Base-by-base conservation (phyloP, 2,113 vertebrate genomes). In the Ameiurus melas region DNA sequence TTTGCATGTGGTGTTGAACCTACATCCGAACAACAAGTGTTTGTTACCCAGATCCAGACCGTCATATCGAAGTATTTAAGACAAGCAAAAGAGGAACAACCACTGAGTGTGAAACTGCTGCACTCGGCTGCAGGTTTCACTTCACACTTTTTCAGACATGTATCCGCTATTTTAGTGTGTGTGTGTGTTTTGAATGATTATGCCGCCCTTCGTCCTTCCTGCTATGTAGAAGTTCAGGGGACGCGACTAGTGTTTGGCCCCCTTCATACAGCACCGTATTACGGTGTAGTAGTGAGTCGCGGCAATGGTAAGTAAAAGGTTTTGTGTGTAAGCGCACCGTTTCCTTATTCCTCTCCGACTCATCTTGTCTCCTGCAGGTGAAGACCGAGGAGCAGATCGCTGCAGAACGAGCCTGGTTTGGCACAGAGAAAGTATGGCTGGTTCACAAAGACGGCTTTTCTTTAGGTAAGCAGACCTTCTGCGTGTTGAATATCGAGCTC, bases 401-500 rank as follows among this genome's bases (percentile, higher is more conserved):
- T 0, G 95, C 96, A 0, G 98, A 99, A 87, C 96, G 95, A 93
- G 95, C 96, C 84, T 99, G 98, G 98, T 97, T 97, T 0, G 96
- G 97, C 92, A 97, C 97, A 0, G 97, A 99, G 70, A 99, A 97
- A 93, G 97, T 99, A 93, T 99, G 98, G 98, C 97, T 99, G 84
- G 95, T 98, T 90, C 98, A 99, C 95, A 98, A 96, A 90, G 98
- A 99, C 85, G 98, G 98, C 86, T 99, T 99, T 92, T 98, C 98
- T 0, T 93, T 99, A 92, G 98, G 98, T 99, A 51, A 90, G 94
- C 17, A 36, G 30, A 82, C 53, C 30, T 36, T 36, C 43, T 53
- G 43, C 4, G 36, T 25, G n/a, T 57, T 33, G 78, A 80, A 80
- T 57, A 27, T 3, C 6, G 77, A 80, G 19, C 16, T 36, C 36